Evolutionary conservation across 2,888 invertebrate species (phyloP).

Genomic region (Pristionchus fissidentatus): DNA sequence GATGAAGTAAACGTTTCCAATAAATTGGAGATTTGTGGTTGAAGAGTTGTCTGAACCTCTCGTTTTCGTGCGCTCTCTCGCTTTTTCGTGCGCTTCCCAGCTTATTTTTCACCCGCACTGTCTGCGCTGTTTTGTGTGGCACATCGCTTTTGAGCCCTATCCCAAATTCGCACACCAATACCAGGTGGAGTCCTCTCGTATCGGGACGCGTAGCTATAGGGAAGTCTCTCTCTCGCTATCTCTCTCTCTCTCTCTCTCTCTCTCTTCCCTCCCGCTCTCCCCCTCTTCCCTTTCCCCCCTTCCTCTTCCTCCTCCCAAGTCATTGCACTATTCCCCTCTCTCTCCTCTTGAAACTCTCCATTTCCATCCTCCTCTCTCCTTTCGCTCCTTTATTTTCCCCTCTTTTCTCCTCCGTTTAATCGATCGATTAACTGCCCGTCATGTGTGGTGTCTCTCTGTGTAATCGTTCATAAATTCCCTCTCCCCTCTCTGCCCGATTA

Average conservation of each 20-base stretch:
- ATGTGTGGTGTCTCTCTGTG: neutral
- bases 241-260: slow-evolving; percentile 6
- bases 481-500: slow-evolving; percentile 20
- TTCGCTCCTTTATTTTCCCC: neutral
- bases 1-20: too few relatives aligned
- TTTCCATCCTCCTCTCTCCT: neutral
- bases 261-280: neutral
- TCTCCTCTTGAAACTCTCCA: neutral
- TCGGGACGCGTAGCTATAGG: neutral
- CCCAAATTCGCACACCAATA: neutral
- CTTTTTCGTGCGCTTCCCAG: neutral
- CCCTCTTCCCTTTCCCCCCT: neutral
- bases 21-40: too few relatives aligned
- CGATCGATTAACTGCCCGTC: slow-evolving; percentile 18
- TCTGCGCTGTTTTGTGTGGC: neutral
- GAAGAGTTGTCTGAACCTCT: neutral
- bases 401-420: slow-evolving; percentile 10
- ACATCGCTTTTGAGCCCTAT: neutral
- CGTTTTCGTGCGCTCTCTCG: neutral
- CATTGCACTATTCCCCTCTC: neutral
- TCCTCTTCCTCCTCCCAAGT: neutral
- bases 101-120: neutral
- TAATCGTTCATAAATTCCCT: slow-evolving; percentile 26
- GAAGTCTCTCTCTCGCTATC: neutral
- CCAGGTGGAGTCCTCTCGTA: neutral